Evolutionary conservation across 2,888 invertebrate genomes (phyloP).

Genomic region (Melipona bicolor): DNA sequence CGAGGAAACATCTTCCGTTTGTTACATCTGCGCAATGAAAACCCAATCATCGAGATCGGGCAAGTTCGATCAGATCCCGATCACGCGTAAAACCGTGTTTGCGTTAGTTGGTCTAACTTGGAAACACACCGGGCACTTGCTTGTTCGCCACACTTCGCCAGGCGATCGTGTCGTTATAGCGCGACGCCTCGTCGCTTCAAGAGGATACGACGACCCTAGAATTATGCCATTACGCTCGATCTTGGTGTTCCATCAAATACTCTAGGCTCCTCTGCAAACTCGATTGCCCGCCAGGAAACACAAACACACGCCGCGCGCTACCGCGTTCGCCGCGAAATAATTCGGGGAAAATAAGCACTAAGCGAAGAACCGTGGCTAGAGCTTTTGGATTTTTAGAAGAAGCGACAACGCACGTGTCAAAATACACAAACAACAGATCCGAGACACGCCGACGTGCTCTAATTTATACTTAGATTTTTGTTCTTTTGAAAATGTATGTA

Average conservation of each 20-base stretch:
- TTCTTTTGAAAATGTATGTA: no score
- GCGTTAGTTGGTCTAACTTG: conserved; percentile 23
- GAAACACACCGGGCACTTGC: conserved; percentile 24
- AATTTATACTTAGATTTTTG: no score
- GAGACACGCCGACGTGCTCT: no score
- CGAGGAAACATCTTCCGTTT: neutral
- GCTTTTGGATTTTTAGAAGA: no score
- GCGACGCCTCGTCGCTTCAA: conserved; percentile 21
- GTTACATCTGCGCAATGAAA: neutral
- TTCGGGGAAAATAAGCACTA: neutral
- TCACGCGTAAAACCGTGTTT: conserved; percentile 30
- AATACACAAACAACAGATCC: no score
- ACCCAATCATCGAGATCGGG: neutral
- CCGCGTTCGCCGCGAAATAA: neutral
- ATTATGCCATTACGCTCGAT: conserved; percentile 49
- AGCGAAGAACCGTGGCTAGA: neutral
- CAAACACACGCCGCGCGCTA: neutral
- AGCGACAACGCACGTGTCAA: no score
- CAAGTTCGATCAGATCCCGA: conserved; percentile 16
- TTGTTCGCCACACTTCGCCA: conserved; percentile 44
- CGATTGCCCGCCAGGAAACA: conserved; percentile 5
- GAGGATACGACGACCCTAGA: conserved; percentile 39
- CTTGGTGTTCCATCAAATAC: conserved; percentile 38
- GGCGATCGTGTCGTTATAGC: conserved; percentile 37
- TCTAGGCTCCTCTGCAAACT: conserved; percentile 21